Conservation (phyloP, 1,140 invertebrate species). For the Zaprionus gabonicus region DNA sequence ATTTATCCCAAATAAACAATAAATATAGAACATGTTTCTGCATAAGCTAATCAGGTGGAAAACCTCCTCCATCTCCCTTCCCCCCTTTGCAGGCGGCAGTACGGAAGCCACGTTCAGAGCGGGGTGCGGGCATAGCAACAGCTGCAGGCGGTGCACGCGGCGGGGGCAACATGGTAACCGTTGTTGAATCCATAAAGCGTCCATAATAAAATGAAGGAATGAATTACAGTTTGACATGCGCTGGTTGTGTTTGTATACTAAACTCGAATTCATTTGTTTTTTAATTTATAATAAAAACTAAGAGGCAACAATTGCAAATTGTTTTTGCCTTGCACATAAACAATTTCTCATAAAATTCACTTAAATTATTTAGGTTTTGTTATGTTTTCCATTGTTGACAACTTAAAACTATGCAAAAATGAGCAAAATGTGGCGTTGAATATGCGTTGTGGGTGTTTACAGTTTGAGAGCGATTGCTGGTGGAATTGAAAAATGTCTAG, state of each 20-base stretch:
- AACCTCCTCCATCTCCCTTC: neutral
- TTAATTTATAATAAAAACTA: conserved; percentile 73
- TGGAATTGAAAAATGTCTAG: conserved; percentile 50
- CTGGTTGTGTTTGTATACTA: conserved; percentile 43
- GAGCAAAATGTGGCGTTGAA: conserved; percentile 61
- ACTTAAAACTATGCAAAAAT: conserved; percentile 77
- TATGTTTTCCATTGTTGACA: conserved; percentile 13
- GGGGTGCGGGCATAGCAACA: conserved; percentile 18
- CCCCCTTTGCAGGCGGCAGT: conserved; percentile 27
- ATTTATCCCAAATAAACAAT: conserved; percentile 75
- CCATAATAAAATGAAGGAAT: neutral
- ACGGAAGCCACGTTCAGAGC: conserved; percentile 6
- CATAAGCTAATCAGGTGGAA: conserved; percentile 67
- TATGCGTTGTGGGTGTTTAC: conserved; percentile 30
- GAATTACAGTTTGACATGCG: conserved; percentile 23
- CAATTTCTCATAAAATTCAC: conserved; percentile 45
- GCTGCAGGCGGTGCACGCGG: conserved; percentile 20
- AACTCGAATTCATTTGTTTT: conserved; percentile 58
- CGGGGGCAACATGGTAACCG: conserved; percentile 46
- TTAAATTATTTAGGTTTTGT: conserved; percentile 26
- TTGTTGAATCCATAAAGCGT: conserved; percentile 77
- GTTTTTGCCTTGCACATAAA: conserved; percentile 52
- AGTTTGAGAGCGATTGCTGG: conserved; percentile 52
- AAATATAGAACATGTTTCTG: conserved; percentile 35
- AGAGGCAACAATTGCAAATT: conserved; percentile 56